phyloP scores from a whole-genome alignment of 2,888 invertebrate genomes.

The Drosophila phalerata region DNA sequence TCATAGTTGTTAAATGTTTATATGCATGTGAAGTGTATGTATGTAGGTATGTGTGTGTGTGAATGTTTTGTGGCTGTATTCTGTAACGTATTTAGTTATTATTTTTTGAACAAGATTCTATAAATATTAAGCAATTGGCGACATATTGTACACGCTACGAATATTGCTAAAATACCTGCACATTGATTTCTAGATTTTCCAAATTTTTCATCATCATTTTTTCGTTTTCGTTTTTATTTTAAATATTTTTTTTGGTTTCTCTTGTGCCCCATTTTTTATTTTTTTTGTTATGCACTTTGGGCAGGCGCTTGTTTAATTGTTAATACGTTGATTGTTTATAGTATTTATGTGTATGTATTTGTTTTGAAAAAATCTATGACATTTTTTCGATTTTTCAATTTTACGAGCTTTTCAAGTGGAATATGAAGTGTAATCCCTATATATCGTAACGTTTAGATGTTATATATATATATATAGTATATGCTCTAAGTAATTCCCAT shows the following conservation, averaged over 20 bases:
- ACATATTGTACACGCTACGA: slow-evolving; percentile 75
- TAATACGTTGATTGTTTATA: slow-evolving; percentile 63
- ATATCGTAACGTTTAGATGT: slow-evolving; percentile 42
- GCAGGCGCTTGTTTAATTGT: slow-evolving; percentile 73
- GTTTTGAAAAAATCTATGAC: slow-evolving; percentile 34
- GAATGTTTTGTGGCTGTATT: slow-evolving; percentile 4
- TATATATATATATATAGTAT: slow-evolving; percentile 56
- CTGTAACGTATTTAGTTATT: slow-evolving; percentile 6
- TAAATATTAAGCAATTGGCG: slow-evolving; percentile 67
- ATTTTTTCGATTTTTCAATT: not conserved
- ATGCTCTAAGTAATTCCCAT: slow-evolving; percentile 48
- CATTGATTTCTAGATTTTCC: slow-evolving; percentile 33
- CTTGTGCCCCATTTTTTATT: slow-evolving; percentile 28
- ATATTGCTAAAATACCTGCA: slow-evolving; percentile 79
- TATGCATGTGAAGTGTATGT: slow-evolving; percentile 70
- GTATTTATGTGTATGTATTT: slow-evolving; percentile 1
- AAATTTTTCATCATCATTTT: not conserved
- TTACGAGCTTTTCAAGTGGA: not conserved
- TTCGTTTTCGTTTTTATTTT: slow-evolving; percentile 27
- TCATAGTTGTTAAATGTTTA: slow-evolving; percentile 64
- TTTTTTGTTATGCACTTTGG: slow-evolving; percentile 66
- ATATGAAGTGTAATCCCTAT: slow-evolving; percentile 47
- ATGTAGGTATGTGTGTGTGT: slow-evolving; percentile 22
- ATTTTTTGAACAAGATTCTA: slow-evolving; percentile 47
- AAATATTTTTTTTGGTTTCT: slow-evolving; percentile 30